A percentile compares a stretch with the other conserved stretches of the same genome.
Evolutionary conservation across 2,888 invertebrate genomes (phyloP).

Genomic region (Ctenicera cuprea): DNA sequence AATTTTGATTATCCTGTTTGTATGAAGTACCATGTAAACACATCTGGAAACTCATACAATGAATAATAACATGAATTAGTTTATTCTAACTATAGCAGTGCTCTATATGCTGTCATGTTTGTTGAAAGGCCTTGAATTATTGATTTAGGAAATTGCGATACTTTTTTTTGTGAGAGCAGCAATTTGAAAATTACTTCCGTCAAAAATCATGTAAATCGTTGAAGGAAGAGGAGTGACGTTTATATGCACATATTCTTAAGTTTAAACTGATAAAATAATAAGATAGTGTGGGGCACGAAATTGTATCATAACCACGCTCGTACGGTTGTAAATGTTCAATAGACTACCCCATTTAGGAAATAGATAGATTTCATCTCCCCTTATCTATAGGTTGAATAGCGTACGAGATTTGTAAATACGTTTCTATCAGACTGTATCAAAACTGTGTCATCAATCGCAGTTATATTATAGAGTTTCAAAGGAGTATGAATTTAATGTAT

Average conservation of each 20-base stretch:
- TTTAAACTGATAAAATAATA: slow-evolving; percentile 10
- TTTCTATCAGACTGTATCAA: neutral
- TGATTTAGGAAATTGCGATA: too few relatives aligned
- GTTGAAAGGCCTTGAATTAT: too few relatives aligned
- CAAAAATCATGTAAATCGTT: neutral
- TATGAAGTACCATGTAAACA: slow-evolving; percentile 9
- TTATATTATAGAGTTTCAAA: too few relatives aligned
- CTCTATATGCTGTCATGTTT: too few relatives aligned
- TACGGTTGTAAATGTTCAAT: slow-evolving; percentile 7
- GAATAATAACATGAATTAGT: slow-evolving; percentile 12
- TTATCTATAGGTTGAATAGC: slow-evolving; percentile 11
- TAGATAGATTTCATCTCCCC: slow-evolving; percentile 14
- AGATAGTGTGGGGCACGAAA: neutral
- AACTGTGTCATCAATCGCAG: too few relatives aligned
- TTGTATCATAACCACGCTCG: neutral
- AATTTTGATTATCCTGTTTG: slow-evolving; percentile 9
- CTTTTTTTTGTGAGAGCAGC: too few relatives aligned
- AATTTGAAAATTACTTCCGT: too few relatives aligned
- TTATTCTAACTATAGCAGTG: neutral
- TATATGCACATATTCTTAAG: neutral
- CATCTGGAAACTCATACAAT: neutral
- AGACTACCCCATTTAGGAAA: slow-evolving; percentile 2
- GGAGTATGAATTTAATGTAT: too few relatives aligned
- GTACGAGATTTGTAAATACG: neutral
- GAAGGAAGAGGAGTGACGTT: neutral